Evolutionary conservation across 23 tunicate genomes (phyloP).

Genomic region (Corella eumyota): DNA sequence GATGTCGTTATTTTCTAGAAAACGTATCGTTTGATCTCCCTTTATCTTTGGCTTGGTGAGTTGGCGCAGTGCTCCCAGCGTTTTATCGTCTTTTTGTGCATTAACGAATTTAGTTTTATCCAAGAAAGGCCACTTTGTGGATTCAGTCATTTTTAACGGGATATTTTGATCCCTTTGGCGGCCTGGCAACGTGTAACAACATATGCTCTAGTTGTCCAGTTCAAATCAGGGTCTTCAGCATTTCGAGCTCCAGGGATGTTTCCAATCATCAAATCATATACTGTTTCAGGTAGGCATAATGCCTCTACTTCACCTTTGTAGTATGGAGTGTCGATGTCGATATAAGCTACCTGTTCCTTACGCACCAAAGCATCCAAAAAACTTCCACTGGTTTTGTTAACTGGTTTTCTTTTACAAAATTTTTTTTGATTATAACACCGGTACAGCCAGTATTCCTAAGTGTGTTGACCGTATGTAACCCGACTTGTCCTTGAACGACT

Average conservation of each 20-base stretch:
- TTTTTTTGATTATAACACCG: conserved; percentile 2
- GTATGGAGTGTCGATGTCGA: conserved; percentile 7
- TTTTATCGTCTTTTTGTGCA: conserved; percentile 2
- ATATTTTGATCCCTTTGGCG: too few species aligned
- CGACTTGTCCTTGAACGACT: not conserved
- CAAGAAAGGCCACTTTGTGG: not conserved
- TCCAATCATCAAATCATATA: conserved; percentile 9
- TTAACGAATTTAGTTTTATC: conserved; percentile 1
- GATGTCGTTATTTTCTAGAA: conserved; percentile 2
- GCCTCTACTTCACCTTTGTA: conserved; percentile 13
- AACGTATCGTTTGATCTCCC: too few species aligned
- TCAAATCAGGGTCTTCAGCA: conserved; percentile 4
- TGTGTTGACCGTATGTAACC: not conserved
- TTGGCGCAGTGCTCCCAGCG: too few species aligned
- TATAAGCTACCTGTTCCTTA: not conserved
- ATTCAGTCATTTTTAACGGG: not conserved
- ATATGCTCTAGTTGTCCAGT: too few species aligned
- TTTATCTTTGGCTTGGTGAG: too few species aligned
- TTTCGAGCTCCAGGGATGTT: conserved; percentile 3
- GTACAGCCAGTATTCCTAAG: conserved; percentile 12
- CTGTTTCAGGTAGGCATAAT: not conserved
- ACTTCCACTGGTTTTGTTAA: not conserved
- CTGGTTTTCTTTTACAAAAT: not conserved
- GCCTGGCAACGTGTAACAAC: too few species aligned
- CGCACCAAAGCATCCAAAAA: not conserved